Evolutionary conservation across 2,797 vertebrate species (phyloP).

Genomic region (Hippopotamyrus pictus): DNA sequence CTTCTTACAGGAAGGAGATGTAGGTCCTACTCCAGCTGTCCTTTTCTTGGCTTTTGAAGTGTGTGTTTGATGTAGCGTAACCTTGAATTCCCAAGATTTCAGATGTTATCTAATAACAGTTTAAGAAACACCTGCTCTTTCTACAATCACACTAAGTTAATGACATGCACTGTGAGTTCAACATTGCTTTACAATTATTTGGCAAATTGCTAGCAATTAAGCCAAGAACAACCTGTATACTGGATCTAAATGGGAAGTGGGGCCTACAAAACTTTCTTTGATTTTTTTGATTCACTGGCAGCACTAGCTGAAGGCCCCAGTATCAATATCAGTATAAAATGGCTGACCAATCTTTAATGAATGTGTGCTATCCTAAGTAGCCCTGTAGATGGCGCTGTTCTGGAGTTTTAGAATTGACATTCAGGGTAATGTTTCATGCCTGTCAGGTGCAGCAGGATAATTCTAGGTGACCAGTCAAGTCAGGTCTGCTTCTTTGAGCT

Average conservation of each 20-base stretch:
- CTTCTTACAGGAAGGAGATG: slow-evolving; percentile 49
- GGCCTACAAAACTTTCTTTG: neutral
- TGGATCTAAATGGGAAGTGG: neutral
- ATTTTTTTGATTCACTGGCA: neutral
- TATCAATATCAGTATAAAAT: neutral
- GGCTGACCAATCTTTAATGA: neutral
- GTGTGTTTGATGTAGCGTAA: slow-evolving; percentile 39
- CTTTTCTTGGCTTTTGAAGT: slow-evolving; percentile 46
- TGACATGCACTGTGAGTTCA: neutral
- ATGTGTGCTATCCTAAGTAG: neutral
- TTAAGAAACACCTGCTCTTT: slow-evolving; percentile 1
- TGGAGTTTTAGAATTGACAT: neutral
- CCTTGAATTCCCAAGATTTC: slow-evolving; percentile 26
- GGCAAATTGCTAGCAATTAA: neutral
- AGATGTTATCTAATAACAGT: slow-evolving; percentile 18
- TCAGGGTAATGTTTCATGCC: neutral
- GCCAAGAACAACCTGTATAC: neutral
- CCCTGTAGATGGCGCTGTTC: neutral
- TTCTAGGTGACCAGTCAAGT: slow-evolving; percentile 20
- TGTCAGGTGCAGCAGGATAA: neutral
- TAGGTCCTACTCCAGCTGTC: slow-evolving; percentile 48
- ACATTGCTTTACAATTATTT: neutral
- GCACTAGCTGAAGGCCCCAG: neutral
- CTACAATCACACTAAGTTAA: neutral
- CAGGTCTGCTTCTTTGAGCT: slow-evolving; percentile 32